Evolutionary conservation across 1,140 invertebrate genomes (phyloP).

Genomic region (Coenobita brevimanus): DNA sequence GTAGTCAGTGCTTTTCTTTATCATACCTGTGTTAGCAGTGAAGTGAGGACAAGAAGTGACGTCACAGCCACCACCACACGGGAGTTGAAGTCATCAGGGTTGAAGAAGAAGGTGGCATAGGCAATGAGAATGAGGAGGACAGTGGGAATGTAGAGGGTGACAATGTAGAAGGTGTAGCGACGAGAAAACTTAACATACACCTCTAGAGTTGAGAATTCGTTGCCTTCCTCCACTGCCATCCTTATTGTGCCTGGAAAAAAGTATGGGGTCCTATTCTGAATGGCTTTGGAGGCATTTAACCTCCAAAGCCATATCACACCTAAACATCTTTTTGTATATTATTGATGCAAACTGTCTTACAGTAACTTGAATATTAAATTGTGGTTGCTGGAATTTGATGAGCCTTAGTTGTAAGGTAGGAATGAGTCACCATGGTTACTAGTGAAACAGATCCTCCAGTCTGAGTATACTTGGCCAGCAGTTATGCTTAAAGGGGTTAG

Average conservation of each 20-base stretch:
- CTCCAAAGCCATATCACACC: too few species aligned
- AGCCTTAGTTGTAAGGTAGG: too few species aligned
- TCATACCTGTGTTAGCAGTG: slow-evolving; percentile 22
- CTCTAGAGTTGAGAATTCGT: slow-evolving; percentile 17
- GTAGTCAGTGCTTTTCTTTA: too few species aligned
- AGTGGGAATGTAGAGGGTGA: slow-evolving; percentile 21
- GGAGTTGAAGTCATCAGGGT: slow-evolving; percentile 39
- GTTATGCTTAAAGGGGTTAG: too few species aligned
- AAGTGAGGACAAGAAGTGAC: slow-evolving; percentile 19
- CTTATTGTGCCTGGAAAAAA: neutral
- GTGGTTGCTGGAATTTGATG: too few species aligned
- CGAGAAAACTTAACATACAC: slow-evolving; percentile 23
- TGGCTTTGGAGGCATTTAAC: neutral
- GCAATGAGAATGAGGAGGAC: slow-evolving; percentile 42
- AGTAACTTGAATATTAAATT: too few species aligned
- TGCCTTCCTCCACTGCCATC: neutral
- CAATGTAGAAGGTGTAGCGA: slow-evolving; percentile 35
- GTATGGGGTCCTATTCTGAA: neutral
- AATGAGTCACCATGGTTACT: too few species aligned
- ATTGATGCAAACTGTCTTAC: too few species aligned
- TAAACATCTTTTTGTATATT: too few species aligned
- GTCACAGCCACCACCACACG: slow-evolving; percentile 33
- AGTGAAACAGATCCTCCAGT: neutral
- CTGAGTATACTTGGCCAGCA: neutral
- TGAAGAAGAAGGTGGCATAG: slow-evolving; percentile 43